Conservation (phyloP, 1,140 invertebrate species). For the Cydia strobilella region DNA sequence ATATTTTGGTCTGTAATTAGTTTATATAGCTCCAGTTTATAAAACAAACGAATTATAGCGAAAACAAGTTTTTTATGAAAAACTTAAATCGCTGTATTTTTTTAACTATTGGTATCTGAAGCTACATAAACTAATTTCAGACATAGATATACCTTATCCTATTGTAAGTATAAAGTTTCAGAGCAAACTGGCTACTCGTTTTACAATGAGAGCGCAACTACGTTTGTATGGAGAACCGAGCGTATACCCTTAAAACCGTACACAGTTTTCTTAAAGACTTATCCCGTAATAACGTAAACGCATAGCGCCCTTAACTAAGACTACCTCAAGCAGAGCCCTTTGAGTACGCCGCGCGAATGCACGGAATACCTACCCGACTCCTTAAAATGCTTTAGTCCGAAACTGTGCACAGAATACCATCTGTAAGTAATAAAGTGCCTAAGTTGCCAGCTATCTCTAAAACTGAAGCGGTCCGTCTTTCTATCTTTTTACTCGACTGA, state of each 20-base stretch:
- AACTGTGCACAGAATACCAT: constrained; percentile 13
- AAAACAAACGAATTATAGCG: no score
- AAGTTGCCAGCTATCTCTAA: neutral
- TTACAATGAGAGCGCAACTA: no score
- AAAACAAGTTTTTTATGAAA: no score
- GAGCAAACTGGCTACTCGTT: no score
- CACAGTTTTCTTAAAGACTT: neutral
- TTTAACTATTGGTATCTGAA: no score
- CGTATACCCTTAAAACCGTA: neutral
- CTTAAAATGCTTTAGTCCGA: constrained; percentile 13
- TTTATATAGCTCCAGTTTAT: no score
- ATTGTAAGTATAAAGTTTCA: no score
- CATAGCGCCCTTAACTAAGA: neutral
- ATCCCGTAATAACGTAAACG: neutral
- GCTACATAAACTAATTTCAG: no score
- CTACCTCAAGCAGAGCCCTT: constrained; percentile 12
- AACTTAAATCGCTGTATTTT: no score
- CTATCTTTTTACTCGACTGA: neutral
- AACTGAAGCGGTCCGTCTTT: neutral
- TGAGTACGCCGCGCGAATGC: constrained; percentile 8
- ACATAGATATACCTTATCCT: no score
- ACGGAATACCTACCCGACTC: neutral
- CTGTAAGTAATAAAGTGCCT: constrained; percentile 7
- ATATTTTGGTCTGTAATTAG: no score
- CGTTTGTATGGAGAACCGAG: no score